These are phyloP conservation scores for Sardina pilchardus DNA, from an alignment of 2,113 vertebrate species.

Conservation along the genomic window DNA sequence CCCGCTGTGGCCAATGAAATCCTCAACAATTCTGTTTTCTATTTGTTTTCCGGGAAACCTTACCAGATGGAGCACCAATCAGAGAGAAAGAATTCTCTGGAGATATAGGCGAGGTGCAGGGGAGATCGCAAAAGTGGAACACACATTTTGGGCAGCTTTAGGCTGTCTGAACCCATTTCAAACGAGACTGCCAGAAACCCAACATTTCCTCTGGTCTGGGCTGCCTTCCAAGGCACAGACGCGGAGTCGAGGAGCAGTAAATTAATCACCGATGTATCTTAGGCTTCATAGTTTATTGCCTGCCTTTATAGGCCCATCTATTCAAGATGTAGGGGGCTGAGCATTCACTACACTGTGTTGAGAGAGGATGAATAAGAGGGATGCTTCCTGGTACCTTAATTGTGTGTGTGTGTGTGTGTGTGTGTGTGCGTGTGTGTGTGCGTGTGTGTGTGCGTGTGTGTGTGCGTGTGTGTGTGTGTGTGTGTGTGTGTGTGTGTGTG, in stretches of 20 bases:
- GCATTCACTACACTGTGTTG: constrained; percentile 39
- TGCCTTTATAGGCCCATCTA: constrained; percentile 44
- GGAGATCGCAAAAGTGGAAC: constrained; percentile 53
- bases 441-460: background rate
- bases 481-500: background rate
- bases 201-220: constrained; percentile 57
- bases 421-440: background rate
- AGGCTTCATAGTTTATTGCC: constrained; percentile 52
- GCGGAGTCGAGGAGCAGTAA: constrained; percentile 54
- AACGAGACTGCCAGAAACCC: constrained; percentile 49
- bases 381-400: constrained; percentile 39
- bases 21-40: constrained; percentile 45
- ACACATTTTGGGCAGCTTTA: constrained; percentile 57
- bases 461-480: background rate
- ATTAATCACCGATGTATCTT: constrained; percentile 58
- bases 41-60: constrained; percentile 53
- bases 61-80: constrained; percentile 52
- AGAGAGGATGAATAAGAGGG: constrained; percentile 34
- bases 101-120: constrained; percentile 61
- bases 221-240: constrained; percentile 54
- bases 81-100: constrained; percentile 55
- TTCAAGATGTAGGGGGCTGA: constrained; percentile 40
- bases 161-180: constrained; percentile 58
- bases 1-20: constrained; percentile 30
- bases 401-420: constrained; percentile 21